These are phyloP conservation scores for Oxystoma pomonae DNA, from an alignment of 2,888 invertebrate species.

Conservation along the genomic window DNA sequence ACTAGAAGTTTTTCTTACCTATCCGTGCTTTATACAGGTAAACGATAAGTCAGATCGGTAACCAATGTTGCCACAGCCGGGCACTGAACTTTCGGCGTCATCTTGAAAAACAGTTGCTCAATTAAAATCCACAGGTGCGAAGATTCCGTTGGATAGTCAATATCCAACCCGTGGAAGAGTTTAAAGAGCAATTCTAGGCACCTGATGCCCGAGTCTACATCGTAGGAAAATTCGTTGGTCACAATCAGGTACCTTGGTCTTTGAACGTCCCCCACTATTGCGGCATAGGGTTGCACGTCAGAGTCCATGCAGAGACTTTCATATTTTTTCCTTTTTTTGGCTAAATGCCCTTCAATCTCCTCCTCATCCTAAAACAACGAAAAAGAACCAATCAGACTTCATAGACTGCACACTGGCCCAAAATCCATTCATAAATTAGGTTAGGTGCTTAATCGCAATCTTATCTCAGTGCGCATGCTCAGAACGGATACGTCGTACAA, in stretches of 20 bases:
- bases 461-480: too few relatives aligned
- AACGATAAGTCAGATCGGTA: too few relatives aligned
- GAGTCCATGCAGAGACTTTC: neutral
- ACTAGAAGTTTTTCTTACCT: too few relatives aligned
- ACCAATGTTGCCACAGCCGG: too few relatives aligned
- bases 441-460: too few relatives aligned
- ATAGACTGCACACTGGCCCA: too few relatives aligned
- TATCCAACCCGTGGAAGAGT: constrained; percentile 10
- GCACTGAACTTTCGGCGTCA: too few relatives aligned
- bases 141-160: constrained; percentile 11
- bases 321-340: neutral
- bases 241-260: constrained; percentile 11
- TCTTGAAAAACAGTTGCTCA: constrained; percentile 9
- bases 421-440: too few relatives aligned
- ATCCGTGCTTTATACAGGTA: too few relatives aligned
- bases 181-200: constrained; percentile 14
- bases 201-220: constrained; percentile 13
- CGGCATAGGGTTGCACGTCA: neutral
- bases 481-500: too few relatives aligned
- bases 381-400: neutral
- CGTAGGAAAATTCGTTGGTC: constrained; percentile 12
- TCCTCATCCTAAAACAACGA: neutral
- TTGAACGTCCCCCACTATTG: constrained; percentile 6
- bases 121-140: constrained; percentile 13
- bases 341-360: neutral